These are phyloP conservation scores for Clistopyga incitator DNA, from an alignment of 2,888 invertebrate genomes.

Conservation along the genomic window DNA sequence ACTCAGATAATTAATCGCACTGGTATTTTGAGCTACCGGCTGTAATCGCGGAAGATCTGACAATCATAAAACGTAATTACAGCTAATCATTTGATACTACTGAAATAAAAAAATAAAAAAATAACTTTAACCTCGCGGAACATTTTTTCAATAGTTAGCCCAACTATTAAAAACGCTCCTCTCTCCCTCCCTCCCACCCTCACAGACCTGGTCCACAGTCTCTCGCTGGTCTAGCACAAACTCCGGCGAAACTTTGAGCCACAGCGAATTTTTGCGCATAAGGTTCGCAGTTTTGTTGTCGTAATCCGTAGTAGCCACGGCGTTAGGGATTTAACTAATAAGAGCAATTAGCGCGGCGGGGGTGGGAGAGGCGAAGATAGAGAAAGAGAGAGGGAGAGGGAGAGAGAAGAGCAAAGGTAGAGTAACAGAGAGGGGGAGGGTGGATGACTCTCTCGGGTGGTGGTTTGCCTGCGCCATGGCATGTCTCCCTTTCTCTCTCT, in stretches of 20 bases:
- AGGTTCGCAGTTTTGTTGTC: conserved; percentile 54
- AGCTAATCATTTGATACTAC: no score
- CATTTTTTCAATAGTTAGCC: no score
- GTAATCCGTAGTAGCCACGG: conserved; percentile 68
- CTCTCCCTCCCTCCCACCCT: background rate
- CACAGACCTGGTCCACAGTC: conserved; percentile 31
- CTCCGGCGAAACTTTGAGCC: conserved; percentile 39
- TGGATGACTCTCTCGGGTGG: conserved; percentile 67
- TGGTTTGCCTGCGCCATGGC: conserved; percentile 79
- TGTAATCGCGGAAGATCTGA: no score
- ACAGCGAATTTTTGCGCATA: conserved; percentile 45
- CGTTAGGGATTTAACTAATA: conserved; percentile 78
- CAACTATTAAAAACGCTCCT: no score
- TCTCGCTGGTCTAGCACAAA: background rate
- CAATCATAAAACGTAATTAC: no score
- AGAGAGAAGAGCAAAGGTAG: conserved; percentile 46
- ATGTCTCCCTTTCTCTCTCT: conserved; percentile 76
- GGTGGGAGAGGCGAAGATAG: conserved; percentile 28
- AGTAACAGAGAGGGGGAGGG: conserved; percentile 68
- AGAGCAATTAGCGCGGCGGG: conserved; percentile 81
- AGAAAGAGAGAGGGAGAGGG: conserved; percentile 15
- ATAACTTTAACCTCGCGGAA: no score
- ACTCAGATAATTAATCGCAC: no score
- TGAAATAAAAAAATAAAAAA: no score
- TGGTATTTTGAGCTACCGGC: no score